Evolutionary conservation across 2,888 invertebrate genomes (phyloP).

Genomic region (Formica aserva): DNA sequence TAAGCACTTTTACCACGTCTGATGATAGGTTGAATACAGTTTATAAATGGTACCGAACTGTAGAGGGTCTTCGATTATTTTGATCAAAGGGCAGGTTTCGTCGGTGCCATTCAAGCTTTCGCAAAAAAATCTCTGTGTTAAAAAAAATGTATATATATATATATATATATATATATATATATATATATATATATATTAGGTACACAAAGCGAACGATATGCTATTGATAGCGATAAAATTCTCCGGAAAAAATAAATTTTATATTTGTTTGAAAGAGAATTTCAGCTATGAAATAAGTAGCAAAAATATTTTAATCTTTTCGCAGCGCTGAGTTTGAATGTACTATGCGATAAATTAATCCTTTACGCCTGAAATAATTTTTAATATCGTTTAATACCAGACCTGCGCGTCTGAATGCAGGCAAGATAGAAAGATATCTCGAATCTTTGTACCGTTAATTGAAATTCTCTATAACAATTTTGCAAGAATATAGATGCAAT

Average conservation of each 20-base stretch:
- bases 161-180: background rate
- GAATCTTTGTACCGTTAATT: conserved; percentile 4
- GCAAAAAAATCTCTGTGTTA: conserved; percentile 3
- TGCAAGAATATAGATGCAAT: background rate
- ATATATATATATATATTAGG: background rate
- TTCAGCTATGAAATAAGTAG: background rate
- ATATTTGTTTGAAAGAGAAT: background rate
- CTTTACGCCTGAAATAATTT: conserved; percentile 23
- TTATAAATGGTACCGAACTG: background rate
- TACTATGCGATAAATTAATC: background rate
- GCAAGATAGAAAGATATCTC: background rate
- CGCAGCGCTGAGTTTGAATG: background rate
- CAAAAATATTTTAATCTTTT: conserved; percentile 15
- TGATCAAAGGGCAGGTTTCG: conserved; percentile 6
- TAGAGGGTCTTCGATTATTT: conserved; percentile 29
- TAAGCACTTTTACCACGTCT: background rate
- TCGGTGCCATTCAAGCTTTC: background rate
- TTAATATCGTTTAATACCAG: background rate
- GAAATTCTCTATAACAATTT: background rate
- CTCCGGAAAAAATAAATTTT: background rate
- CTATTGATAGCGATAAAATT: conserved; percentile 17
- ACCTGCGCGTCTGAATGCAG: background rate
- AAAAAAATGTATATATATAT: background rate
- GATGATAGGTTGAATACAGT: background rate
- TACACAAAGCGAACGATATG: background rate